Percentiles rank a stretch among this genome's conserved stretches.
These are phyloP conservation scores for Macquaria ambigua DNA, from an alignment of 2,113 vertebrate genomes.

Conservation along the genomic window DNA sequence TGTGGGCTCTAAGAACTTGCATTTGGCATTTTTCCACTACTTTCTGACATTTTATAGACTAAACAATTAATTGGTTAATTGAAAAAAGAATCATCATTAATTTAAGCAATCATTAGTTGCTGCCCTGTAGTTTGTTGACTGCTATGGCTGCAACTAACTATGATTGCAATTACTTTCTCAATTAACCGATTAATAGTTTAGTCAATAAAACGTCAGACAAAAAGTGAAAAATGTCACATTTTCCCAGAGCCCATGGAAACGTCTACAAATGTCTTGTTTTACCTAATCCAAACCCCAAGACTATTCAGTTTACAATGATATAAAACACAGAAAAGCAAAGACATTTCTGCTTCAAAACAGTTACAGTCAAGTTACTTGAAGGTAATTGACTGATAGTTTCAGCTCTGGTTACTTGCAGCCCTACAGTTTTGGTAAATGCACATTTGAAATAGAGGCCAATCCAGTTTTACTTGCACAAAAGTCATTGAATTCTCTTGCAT, in stretches of 20 bases:
- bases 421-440: background rate
- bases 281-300: background rate
- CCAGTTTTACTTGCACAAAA: background rate
- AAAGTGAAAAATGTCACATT: background rate
- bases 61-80: background rate
- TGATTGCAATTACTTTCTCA: background rate
- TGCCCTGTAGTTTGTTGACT: background rate
- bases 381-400: background rate
- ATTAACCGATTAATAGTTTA: background rate
- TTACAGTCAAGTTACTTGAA: too few relatives aligned
- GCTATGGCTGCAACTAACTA: background rate
- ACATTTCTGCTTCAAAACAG: too few relatives aligned
- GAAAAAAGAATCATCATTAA: too few relatives aligned
- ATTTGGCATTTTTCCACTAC: too few relatives aligned
- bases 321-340: background rate
- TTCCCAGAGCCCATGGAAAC: background rate
- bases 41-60: background rate
- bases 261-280: background rate
- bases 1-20: too few relatives aligned
- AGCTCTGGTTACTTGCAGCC: background rate
- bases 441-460: background rate
- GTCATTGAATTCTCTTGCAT: background rate
- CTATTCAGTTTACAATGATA: background rate
- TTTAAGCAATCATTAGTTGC: background rate
- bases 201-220: background rate